A percentile compares a stretch with the other conserved stretches of the same genome.
Evolutionary conservation across 2,113 vertebrate genomes (phyloP).

Genomic region (Okapia johnstoni): DNA sequence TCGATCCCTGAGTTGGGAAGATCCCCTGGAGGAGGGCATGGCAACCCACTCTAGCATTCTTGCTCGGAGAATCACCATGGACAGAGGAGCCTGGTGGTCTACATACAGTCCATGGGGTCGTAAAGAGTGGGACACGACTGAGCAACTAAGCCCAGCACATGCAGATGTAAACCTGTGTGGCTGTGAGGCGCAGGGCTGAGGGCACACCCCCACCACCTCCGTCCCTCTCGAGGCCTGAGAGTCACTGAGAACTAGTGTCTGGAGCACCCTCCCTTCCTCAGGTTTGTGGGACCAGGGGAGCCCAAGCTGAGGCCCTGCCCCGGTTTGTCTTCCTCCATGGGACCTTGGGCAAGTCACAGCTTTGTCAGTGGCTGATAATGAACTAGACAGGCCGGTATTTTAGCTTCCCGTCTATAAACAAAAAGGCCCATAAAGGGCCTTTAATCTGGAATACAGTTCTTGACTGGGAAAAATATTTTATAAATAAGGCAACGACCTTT

Average conservation of each 20-base stretch:
- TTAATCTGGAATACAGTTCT: neutral
- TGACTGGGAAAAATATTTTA: neutral
- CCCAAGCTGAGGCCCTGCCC: neutral
- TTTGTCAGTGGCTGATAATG: slow-evolving; percentile 19
- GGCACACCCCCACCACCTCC: neutral
- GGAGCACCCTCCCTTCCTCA: neutral
- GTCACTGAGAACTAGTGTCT: too few species aligned
- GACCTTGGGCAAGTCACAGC: slow-evolving; percentile 5
- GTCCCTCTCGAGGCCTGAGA: neutral
- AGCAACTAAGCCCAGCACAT: neutral
- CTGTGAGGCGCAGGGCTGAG: neutral
- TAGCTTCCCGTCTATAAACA: slow-evolving; percentile 49
- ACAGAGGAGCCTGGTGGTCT: neutral
- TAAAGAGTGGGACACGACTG: neutral
- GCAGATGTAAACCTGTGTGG: neutral
- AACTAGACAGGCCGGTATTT: slow-evolving; percentile 40
- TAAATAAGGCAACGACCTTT: neutral
- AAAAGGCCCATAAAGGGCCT: neutral
- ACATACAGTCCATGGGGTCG: neutral
- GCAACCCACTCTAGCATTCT: neutral
- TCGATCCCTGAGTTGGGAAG: neutral
- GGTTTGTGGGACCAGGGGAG: neutral
- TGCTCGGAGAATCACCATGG: neutral
- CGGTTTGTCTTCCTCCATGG: neutral
- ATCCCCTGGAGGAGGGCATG: neutral